phyloP scores from a whole-genome alignment of 2,797 vertebrate species.

The Lepilemur septentrionalis region DNA sequence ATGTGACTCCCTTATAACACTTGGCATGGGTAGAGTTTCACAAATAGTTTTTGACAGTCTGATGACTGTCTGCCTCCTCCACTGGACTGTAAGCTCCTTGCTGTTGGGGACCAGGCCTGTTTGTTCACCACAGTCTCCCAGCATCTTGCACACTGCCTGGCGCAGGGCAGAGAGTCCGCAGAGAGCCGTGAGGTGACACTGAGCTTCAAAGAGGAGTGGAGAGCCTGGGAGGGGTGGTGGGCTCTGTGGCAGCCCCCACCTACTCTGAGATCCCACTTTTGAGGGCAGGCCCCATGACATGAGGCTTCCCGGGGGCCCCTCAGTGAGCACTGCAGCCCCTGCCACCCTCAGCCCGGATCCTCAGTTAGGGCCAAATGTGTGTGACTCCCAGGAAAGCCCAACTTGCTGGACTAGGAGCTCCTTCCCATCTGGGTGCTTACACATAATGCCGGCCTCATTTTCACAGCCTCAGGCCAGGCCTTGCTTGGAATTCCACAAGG shows the following conservation, averaged over 20 bases:
- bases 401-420: neutral
- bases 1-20: neutral
- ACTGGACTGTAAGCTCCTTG: neutral
- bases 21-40: neutral
- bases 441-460: neutral
- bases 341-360: neutral
- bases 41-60: neutral
- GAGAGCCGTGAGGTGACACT: neutral
- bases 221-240: too few relatives aligned
- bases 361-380: neutral
- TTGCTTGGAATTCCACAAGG: constrained; percentile 15
- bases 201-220: neutral
- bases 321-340: neutral
- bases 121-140: neutral
- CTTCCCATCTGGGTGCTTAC: neutral
- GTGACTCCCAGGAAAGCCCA: neutral
- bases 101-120: neutral
- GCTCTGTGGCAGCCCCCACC: neutral
- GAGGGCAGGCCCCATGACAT: too few relatives aligned
- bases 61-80: too few relatives aligned
- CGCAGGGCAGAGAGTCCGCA: neutral
- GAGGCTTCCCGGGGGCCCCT: neutral
- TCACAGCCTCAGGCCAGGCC: neutral
- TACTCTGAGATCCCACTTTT: neutral
- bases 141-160: neutral